Percentiles rank a stretch among this genome's conserved stretches.
These are phyloP conservation scores for Drosophila siamana DNA, from an alignment of 2,888 invertebrate genomes.

Conservation along the genomic window DNA sequence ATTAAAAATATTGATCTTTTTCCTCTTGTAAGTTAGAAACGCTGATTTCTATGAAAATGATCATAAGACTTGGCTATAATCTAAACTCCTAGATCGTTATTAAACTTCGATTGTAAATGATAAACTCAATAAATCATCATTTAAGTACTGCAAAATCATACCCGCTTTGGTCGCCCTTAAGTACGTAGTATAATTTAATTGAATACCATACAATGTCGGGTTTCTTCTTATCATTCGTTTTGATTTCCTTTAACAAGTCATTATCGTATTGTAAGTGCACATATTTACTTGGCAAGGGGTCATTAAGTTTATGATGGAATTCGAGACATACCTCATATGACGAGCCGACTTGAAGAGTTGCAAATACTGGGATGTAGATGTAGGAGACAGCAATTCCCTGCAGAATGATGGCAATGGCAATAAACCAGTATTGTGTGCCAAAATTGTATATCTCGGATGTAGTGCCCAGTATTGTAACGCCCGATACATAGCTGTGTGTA, in stretches of 20 bases:
- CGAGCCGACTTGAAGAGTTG: slow-evolving; percentile 90
- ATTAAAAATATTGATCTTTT: neutral
- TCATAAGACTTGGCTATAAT: neutral
- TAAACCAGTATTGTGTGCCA: slow-evolving; percentile 93
- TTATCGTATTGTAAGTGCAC: slow-evolving; percentile 21
- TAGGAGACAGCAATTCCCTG: slow-evolving; percentile 89
- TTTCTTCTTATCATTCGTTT: slow-evolving; percentile 40
- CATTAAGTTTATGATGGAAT: slow-evolving; percentile 37
- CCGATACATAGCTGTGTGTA: slow-evolving; percentile 92
- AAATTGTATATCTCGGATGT: slow-evolving; percentile 95
- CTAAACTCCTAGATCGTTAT: neutral
- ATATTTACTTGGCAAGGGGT: neutral
- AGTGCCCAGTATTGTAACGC: slow-evolving; percentile 94
- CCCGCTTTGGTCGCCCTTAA: neutral
- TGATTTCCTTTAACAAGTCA: slow-evolving; percentile 39
- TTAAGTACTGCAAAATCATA: slow-evolving; percentile 8
- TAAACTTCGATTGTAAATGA: slow-evolving; percentile 11
- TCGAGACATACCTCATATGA: slow-evolving; percentile 90
- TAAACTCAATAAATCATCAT: slow-evolving; percentile 15
- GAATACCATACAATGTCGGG: slow-evolving; percentile 14
- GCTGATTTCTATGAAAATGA: neutral
- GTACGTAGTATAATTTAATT: slow-evolving; percentile 28
- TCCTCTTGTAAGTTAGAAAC: neutral
- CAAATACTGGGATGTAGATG: slow-evolving; percentile 93
- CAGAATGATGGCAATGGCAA: slow-evolving; percentile 89